Percentiles rank a stretch among this genome's conserved stretches.
These are phyloP conservation scores for Steatocranus sp. DNA, from an alignment of 2,797 vertebrate species.

Conservation along the genomic window DNA sequence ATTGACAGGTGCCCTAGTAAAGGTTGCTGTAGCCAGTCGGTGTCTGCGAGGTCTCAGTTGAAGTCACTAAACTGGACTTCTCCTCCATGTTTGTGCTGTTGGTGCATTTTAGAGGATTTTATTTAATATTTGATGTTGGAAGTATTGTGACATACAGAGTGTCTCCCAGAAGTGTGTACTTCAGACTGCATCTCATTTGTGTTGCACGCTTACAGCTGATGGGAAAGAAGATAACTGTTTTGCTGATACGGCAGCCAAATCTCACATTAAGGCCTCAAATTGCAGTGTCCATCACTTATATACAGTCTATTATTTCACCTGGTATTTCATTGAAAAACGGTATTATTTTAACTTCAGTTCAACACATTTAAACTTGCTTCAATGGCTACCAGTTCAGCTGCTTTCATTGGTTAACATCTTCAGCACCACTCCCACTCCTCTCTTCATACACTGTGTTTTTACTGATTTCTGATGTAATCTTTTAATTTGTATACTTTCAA, in stretches of 20 bases:
- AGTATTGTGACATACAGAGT: neutral
- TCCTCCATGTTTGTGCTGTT: neutral
- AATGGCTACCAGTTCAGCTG: neutral
- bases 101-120: neutral
- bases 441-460: neutral
- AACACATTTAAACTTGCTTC: neutral
- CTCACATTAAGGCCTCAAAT: neutral
- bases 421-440: neutral
- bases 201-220: neutral
- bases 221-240: neutral
- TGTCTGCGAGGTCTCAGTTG: fast-evolving
- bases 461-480: neutral
- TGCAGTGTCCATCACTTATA: neutral
- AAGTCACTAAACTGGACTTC: neutral
- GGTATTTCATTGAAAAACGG: neutral
- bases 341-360: fast-evolving
- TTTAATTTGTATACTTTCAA: neutral
- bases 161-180: neutral
- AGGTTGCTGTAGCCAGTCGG: neutral
- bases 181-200: neutral
- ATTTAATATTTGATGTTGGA: neutral
- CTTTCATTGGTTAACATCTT: neutral
- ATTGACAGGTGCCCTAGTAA: neutral
- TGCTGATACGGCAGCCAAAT: neutral
- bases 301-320: neutral